These are phyloP conservation scores for Australoheros facetus DNA, from an alignment of 2,797 vertebrate species.

Conservation along the genomic window DNA sequence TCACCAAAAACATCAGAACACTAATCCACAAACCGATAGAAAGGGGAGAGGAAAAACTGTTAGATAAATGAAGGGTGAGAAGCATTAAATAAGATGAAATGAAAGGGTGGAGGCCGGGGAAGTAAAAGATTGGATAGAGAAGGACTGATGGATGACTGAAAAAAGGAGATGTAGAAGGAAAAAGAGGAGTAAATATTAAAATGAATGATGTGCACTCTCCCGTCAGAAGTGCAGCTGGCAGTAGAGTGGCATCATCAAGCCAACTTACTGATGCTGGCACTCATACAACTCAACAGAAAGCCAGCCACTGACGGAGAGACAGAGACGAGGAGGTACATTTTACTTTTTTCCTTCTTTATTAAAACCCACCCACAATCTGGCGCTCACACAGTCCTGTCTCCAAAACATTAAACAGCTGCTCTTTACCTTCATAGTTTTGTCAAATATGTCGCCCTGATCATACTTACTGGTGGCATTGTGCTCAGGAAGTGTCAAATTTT, in stretches of 20 bases:
- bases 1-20: slow-evolving; percentile 4
- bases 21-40: neutral
- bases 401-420: neutral
- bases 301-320: neutral
- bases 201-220: slow-evolving; percentile 61
- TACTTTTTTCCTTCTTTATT: neutral
- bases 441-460: neutral
- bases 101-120: neutral
- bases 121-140: neutral
- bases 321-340: neutral
- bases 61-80: neutral
- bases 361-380: neutral
- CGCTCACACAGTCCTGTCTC: neutral
- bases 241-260: slow-evolving; percentile 43
- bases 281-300: slow-evolving; percentile 41
- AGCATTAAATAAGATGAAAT: neutral
- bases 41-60: neutral
- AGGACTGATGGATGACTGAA: neutral
- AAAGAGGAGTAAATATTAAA: slow-evolving; percentile 49
- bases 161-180: slow-evolving; percentile 7
- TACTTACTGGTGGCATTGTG: neutral
- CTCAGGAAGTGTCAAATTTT: neutral
- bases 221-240: slow-evolving; percentile 65
- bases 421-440: neutral
- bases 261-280: slow-evolving; percentile 58